Base-by-base conservation (phyloP, 2,797 vertebrate species). In the Molossus alvarezi region DNA sequence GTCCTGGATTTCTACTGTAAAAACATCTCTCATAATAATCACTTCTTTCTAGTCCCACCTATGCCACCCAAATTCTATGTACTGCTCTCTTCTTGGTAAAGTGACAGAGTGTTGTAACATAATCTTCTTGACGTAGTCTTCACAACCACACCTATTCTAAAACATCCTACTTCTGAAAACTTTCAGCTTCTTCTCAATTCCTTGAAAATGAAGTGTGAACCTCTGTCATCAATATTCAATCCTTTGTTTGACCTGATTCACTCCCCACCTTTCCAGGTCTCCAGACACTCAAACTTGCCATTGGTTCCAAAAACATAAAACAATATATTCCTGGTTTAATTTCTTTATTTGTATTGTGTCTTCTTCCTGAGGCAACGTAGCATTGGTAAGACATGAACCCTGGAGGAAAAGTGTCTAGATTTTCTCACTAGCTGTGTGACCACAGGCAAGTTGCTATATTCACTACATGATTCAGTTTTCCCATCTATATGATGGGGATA, bases 341-440 rank as follows among this genome's bases (percentile, higher is more conserved):
- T 77, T 87, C 51, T 73, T 83, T 88, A 73, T 64, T 95, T 71
- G 69, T 82, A 45, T 21, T 72, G 27, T 25, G 90, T 93, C 69
- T 91, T 71, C 45, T n/a, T 95, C 65, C 45, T 91, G 58, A 69
- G 4, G 37, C 81, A 95, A 87, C 29, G 69, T 18, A 58, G n/a
- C 41, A 17, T 18, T 69, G 9, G 37, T 83, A 77, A 97, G 55
- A 97, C 18, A 57, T 23, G 53, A 88, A 67, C 57, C n/a, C 62
- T 51, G 29, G 60, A 77, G 5, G 7, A 51, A 83, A 21, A 29
- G 10, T 5, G 8, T 55, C 48, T 80, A 15, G 27, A 57, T 89
- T 94, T 58, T 76, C 14, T 55, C 45, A 57, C 75, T 55, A 67
- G 13, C 18, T 89, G 2, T 60, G 8, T 90, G 55, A 81, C 65